Evolutionary conservation across 2,113 vertebrate genomes (phyloP).

Genomic region (Probosciger aterrimus): DNA sequence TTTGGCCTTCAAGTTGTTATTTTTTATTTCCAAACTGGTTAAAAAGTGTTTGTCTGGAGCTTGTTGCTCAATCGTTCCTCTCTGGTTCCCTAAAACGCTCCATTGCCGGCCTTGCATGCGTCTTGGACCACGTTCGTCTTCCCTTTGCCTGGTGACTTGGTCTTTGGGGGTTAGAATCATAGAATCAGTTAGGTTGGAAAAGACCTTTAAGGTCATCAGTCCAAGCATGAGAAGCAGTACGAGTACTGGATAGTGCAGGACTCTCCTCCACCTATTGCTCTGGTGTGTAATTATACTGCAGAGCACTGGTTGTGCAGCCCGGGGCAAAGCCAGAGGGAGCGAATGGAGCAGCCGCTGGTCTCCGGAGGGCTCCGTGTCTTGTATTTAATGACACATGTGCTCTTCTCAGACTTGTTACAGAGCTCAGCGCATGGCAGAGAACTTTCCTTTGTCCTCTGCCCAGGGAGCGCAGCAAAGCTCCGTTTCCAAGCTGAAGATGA

Average conservation of each 20-base stretch:
- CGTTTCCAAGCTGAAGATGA: neutral
- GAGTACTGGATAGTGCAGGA: neutral
- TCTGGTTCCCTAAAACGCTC: neutral
- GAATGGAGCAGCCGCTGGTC: neutral
- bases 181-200: neutral
- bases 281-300: neutral
- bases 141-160: neutral
- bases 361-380: neutral
- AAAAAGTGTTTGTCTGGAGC: slow-evolving; percentile 27
- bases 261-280: neutral
- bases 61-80: slow-evolving; percentile 9
- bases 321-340: slow-evolving; percentile 40
- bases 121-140: neutral
- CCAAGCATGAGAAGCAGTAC: neutral
- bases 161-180: neutral
- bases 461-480: neutral
- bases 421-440: neutral
- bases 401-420: neutral
- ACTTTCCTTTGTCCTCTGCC: neutral
- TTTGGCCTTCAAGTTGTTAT: slow-evolving; percentile 43
- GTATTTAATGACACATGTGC: slow-evolving; percentile 21
- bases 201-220: neutral
- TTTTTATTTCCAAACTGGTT: slow-evolving; percentile 58
- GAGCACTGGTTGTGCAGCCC: neutral
- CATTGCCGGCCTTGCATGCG: neutral